phyloP scores from a whole-genome alignment of 2,797 vertebrate species.

The Spea hammondii region DNA sequence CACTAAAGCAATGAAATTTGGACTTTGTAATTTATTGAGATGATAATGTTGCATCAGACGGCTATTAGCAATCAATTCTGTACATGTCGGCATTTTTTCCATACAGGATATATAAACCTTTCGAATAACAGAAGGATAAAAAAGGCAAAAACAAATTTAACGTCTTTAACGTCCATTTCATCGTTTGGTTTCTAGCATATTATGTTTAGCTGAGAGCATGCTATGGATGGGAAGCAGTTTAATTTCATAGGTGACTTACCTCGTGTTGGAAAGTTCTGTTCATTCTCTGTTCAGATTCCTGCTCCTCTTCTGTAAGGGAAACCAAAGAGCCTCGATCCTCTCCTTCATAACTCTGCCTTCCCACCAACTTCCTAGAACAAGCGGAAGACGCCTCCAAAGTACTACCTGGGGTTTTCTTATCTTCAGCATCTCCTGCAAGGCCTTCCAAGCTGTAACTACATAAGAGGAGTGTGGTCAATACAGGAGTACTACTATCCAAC shows the following conservation, averaged over 20 bases:
- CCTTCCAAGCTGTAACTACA: constrained; percentile 94
- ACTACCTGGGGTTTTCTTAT: constrained; percentile 66
- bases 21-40: no score
- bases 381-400: constrained; percentile 62
- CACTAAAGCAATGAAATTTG: no score
- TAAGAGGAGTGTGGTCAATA: not conserved
- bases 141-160: no score
- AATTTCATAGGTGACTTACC: constrained; percentile 64
- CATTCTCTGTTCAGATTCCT: constrained; percentile 73
- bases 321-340: constrained; percentile 80
- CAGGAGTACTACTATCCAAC: not conserved
- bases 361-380: constrained; percentile 63
- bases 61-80: no score
- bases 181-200: no score
- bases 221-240: no score
- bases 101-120: no score
- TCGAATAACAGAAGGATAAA: no score
- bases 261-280: constrained; percentile 66
- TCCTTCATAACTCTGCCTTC: constrained; percentile 60
- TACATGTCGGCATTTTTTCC: no score
- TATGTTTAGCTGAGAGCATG: no score
- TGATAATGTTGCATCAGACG: no score
- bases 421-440: constrained; percentile 72
- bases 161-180: no score
- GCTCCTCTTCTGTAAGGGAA: constrained; percentile 84